Evolutionary conservation across 2,888 invertebrate species (phyloP).

Genomic region (Sericinus montela): DNA sequence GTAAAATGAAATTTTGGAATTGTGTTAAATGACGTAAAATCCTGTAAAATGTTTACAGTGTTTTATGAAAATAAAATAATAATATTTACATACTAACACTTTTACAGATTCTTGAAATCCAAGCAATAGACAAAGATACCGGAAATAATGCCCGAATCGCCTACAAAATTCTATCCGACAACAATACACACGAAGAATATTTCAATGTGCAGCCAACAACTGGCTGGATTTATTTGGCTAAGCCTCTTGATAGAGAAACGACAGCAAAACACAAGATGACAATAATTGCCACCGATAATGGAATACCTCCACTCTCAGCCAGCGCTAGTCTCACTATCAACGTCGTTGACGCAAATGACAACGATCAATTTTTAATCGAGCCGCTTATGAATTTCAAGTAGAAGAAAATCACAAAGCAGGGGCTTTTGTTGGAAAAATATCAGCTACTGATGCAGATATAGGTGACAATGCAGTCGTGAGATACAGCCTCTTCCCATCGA

Average conservation of each 20-base stretch:
- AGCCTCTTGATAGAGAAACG: constrained; percentile 90
- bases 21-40: no score
- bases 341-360: constrained; percentile 94
- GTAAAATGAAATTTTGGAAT: no score
- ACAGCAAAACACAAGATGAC: constrained; percentile 86
- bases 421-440: constrained; percentile 85
- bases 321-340: constrained; percentile 87
- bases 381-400: constrained; percentile 88
- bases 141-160: constrained; percentile 96
- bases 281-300: constrained; percentile 93
- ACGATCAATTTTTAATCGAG: constrained; percentile 88
- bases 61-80: no score
- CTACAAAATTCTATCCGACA: constrained; percentile 83
- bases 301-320: constrained; percentile 90
- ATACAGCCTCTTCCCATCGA: constrained; percentile 89
- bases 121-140: constrained; percentile 95
- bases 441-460: constrained; percentile 90
- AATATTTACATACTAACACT: no score
- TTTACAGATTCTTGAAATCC: constrained; percentile 89
- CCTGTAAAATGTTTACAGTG: no score
- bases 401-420: constrained; percentile 91
- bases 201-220: constrained; percentile 93
- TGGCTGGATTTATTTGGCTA: constrained; percentile 90
- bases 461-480: constrained; percentile 91
- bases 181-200: constrained; percentile 71